Conservation (phyloP, 2,113 vertebrate genomes). For the Dendropsophus ebraccatus region DNA sequence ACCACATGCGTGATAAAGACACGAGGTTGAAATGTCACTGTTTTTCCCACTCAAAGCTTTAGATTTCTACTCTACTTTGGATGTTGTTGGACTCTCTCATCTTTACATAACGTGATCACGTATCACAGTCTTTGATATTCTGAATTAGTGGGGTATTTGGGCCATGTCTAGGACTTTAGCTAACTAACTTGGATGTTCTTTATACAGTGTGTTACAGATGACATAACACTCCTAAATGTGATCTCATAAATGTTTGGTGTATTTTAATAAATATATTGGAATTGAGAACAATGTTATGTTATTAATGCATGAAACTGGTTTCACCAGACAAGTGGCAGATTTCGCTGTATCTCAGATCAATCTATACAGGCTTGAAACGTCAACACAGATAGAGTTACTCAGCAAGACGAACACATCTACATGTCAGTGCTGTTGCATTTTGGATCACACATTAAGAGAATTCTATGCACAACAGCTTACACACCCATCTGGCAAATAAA, state of each 20-base stretch:
- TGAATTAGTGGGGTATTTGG: too few relatives aligned
- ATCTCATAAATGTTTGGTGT: not conserved
- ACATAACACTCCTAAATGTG: not conserved
- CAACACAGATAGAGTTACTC: constrained; percentile 18
- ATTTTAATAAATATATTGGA: not conserved
- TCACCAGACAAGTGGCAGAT: not conserved
- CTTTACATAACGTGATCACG: too few relatives aligned
- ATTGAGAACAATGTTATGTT: not conserved
- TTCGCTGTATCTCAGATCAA: not conserved
- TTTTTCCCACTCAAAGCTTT: too few relatives aligned
- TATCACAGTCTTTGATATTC: too few relatives aligned
- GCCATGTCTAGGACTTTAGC: too few relatives aligned
- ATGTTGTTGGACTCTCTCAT: too few relatives aligned
- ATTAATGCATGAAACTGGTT: constrained; percentile 32
- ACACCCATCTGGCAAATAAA: constrained; percentile 35
- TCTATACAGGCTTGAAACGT: not conserved
- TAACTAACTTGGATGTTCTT: too few relatives aligned
- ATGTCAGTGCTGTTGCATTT: not conserved
- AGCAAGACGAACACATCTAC: not conserved
- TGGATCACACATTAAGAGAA: not conserved
- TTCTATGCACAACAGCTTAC: not conserved
- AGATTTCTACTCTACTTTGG: too few relatives aligned
- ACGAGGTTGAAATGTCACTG: too few relatives aligned
- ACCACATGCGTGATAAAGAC: too few relatives aligned
- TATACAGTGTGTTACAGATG: too few relatives aligned